These are phyloP conservation scores for Hippocampus guttulatus DNA, from an alignment of 2,113 vertebrate genomes.

Conservation along the genomic window DNA sequence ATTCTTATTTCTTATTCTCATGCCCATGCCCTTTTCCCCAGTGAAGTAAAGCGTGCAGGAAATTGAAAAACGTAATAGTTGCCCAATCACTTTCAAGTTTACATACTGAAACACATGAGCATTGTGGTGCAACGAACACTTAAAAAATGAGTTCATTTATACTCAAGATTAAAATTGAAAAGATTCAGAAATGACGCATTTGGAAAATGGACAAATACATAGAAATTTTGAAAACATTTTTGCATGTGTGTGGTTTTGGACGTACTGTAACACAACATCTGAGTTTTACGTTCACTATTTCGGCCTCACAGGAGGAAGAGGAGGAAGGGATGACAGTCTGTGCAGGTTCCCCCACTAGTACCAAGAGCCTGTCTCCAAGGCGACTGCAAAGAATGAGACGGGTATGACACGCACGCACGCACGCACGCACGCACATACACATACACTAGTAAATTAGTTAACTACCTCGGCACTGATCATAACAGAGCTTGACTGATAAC, in stretches of 20 bases:
- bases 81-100: too few relatives aligned
- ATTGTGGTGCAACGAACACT: too few relatives aligned
- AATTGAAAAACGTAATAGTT: too few relatives aligned
- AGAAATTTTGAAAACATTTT: too few relatives aligned
- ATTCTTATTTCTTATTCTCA: too few relatives aligned
- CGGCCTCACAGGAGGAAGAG: slow-evolving; percentile 61
- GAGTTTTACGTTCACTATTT: slow-evolving; percentile 17
- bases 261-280: neutral
- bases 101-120: too few relatives aligned
- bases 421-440: slow-evolving; percentile 17
- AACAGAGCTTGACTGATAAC: slow-evolving; percentile 34
- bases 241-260: neutral
- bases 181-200: neutral
- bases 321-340: slow-evolving; percentile 63
- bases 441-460: slow-evolving; percentile 41
- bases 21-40: too few relatives aligned
- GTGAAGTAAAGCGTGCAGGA: too few relatives aligned
- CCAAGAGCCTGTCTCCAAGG: slow-evolving; percentile 77
- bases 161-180: neutral
- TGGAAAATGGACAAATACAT: neutral
- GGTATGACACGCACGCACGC: slow-evolving; percentile 51
- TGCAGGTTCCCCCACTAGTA: slow-evolving; percentile 76
- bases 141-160: neutral
- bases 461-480: slow-evolving; percentile 38
- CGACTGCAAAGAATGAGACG: slow-evolving; percentile 74